Percentiles rank a stretch among this genome's conserved stretches.
phyloP scores from a whole-genome alignment of 2,797 vertebrate species.

The Falco cherrug region DNA sequence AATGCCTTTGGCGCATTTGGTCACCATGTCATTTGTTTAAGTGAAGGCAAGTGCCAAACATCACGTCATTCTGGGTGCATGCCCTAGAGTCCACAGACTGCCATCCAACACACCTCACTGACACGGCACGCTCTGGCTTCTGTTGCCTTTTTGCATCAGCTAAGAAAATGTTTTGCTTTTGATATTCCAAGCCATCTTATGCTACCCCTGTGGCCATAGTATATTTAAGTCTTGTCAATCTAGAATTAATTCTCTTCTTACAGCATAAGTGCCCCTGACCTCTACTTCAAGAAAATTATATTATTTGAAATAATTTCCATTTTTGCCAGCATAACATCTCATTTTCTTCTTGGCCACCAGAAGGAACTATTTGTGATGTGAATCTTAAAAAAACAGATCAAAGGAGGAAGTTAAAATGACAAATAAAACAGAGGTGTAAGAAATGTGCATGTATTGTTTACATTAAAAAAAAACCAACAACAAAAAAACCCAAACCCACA shows the following conservation, averaged over 20 bases:
- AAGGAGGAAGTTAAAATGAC: not conserved
- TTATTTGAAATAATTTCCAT: not conserved
- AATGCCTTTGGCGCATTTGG: not conserved
- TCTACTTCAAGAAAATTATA: not conserved
- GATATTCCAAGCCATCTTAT: not conserved
- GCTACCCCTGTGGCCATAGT: not conserved
- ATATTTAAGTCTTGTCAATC: not conserved
- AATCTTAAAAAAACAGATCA: not conserved
- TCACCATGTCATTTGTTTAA: not conserved
- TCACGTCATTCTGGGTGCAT: not conserved
- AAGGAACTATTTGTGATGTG: not conserved
- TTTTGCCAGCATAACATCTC: not conserved
- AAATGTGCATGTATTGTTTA: not conserved
- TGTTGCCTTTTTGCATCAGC: not conserved
- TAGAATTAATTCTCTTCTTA: not conserved
- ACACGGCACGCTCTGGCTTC: not conserved
- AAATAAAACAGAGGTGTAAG: not conserved
- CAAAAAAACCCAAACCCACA: no score
- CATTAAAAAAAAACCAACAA: not conserved
- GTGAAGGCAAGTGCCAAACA: not conserved
- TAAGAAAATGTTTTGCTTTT: not conserved
- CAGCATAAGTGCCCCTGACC: not conserved
- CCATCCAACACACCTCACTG: not conserved
- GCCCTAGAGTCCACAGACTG: not conserved
- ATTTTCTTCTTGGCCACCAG: not conserved